phyloP scores from a whole-genome alignment of 2,113 vertebrate genomes.

The Chaetura pelagica region DNA sequence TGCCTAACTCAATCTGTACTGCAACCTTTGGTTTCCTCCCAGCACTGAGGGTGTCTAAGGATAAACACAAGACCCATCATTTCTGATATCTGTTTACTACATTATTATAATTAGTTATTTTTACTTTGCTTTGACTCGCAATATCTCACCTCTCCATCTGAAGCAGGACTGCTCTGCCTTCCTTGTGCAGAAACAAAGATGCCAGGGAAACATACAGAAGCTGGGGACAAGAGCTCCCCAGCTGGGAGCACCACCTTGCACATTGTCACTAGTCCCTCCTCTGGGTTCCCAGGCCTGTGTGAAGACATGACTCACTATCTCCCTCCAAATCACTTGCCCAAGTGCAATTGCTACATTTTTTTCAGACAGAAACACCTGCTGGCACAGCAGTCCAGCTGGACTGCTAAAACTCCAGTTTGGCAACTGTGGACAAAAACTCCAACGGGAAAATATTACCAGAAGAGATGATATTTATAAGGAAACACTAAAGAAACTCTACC shows the following conservation, averaged over 20 bases:
- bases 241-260: neutral
- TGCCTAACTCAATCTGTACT: neutral
- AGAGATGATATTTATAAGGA: neutral
- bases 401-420: neutral
- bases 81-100: neutral
- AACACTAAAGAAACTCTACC: neutral
- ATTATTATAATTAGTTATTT: neutral
- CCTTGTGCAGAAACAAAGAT: neutral
- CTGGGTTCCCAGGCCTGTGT: neutral
- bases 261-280: neutral
- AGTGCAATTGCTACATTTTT: neutral
- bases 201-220: fast-evolving
- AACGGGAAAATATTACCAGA: neutral
- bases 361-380: neutral
- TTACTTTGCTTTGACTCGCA: neutral
- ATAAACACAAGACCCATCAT: neutral
- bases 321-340: neutral
- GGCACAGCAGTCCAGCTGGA: neutral
- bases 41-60: neutral
- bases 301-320: neutral
- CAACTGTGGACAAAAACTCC: neutral
- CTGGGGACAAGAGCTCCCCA: neutral
- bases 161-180: neutral
- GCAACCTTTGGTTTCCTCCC: neutral
- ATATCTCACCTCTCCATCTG: neutral